A percentile compares a stretch with the other conserved stretches of the same genome.
Conservation (phyloP, 2,113 vertebrate species). For the Prionailurus bengalensis region DNA sequence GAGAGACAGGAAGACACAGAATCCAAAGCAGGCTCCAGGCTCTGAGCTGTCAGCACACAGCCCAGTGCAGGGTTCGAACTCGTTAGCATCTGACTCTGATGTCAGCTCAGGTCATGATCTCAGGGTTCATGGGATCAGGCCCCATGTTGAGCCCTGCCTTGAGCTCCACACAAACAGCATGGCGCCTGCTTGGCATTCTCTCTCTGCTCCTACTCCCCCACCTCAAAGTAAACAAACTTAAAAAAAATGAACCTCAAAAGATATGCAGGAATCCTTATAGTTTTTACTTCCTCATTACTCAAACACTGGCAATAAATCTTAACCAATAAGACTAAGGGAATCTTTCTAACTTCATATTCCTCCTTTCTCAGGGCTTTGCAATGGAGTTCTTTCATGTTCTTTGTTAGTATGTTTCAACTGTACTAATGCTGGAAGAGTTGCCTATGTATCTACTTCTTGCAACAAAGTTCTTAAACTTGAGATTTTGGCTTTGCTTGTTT, state of each 20-base stretch:
- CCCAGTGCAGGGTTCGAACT: no score
- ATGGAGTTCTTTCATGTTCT: neutral
- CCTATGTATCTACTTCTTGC: neutral
- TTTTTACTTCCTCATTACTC: neutral
- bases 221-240: no score
- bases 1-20: no score
- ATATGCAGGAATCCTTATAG: neutral
- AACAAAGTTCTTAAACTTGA: neutral
- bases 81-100: no score
- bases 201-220: no score
- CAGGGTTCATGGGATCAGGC: no score
- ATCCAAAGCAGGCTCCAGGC: no score
- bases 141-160: no score
- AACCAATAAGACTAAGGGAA: neutral
- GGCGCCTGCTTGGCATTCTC: no score
- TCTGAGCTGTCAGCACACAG: no score
- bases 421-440: neutral
- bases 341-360: neutral
- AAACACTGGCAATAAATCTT: neutral
- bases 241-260: neutral
- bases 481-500: neutral
- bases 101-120: no score
- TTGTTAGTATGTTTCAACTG: neutral
- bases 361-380: neutral
- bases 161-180: no score